Base-by-base conservation (phyloP, 2,113 vertebrate species). In the Dunckerocampus dactyliophorus region DNA sequence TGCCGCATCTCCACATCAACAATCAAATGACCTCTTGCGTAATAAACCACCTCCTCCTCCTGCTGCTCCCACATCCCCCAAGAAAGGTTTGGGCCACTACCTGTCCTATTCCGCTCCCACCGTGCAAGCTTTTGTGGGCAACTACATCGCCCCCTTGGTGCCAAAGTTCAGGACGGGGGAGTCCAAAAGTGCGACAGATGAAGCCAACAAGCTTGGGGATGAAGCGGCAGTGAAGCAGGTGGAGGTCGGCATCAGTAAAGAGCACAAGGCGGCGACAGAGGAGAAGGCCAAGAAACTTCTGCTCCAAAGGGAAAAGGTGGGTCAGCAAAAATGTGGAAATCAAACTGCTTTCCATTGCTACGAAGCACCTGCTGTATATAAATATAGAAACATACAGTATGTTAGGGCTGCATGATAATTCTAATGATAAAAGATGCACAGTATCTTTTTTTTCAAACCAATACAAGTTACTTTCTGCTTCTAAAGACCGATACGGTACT, bases 101-200 rank as follows among this genome's bases (percentile, higher is more conserved):
- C 86, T 98, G 74, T 93, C 93, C 0, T 92, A 92, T 65, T 94
- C 94, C 4, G 92, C 88, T 65, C 94, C 93, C 71, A 94, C 92
- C 0, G 92, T 98, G 11, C 96, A 98, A 48, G 94, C 95, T 47
- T 94, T 98, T 83, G 93, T 98, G 9, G 95, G 95, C 72, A 95
- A 87, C 78, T 98, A 96, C 75, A 92, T 98, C 47, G 90, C 91
- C 48, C 93, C 93, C 10, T 76, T 98, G 65, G 95, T 97, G 47
- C 95, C 95, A 16, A 95, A 89, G 69, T 91, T 96, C 76, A 88
- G 84, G 55, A 47, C 69, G 6, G 66, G 78, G 0, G 93, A 95
- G 22, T n/a, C 89, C 39, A 96, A 92, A 85, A 83, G 42, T 60
- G 65, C 67, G 21, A 17, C 81, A 4, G 85, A 87, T 48, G 86